Evolutionary conservation across 2,797 vertebrate species (phyloP).

Genomic region (Rachycentron canadum): DNA sequence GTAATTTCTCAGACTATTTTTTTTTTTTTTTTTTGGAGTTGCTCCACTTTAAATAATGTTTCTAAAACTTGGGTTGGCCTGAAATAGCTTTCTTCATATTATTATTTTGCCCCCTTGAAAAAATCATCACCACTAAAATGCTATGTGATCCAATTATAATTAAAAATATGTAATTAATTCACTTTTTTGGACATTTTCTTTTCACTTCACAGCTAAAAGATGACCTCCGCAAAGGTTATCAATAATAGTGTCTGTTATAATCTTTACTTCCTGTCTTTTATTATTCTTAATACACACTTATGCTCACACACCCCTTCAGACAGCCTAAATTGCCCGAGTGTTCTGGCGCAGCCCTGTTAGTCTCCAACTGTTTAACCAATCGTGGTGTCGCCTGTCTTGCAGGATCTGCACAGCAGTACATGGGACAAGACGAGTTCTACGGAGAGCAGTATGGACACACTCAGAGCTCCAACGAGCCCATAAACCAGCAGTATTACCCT

Average conservation of each 20-base stretch:
- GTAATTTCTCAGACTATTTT: slow-evolving; percentile 42
- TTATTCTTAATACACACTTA: slow-evolving; percentile 7
- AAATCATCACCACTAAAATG: slow-evolving; percentile 15
- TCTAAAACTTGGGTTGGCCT: slow-evolving; percentile 19
- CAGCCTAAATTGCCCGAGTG: slow-evolving; percentile 3
- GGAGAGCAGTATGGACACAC: slow-evolving; percentile 94
- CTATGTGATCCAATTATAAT: background rate
- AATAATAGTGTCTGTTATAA: background rate
- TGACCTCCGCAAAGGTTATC: background rate
- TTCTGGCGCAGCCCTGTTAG: slow-evolving; percentile 44
- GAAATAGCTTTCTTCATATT: slow-evolving; percentile 6
- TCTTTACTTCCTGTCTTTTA: slow-evolving; percentile 20
- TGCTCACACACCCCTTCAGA: slow-evolving; percentile 5
- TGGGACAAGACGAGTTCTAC: slow-evolving; percentile 96
- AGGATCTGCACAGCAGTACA: slow-evolving; percentile 95
- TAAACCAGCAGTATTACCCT: slow-evolving; percentile 95
- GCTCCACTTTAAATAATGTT: slow-evolving; percentile 29
- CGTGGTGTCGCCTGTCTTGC: slow-evolving; percentile 82
- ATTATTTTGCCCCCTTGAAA: slow-evolving; percentile 7
- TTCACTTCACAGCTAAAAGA: background rate
- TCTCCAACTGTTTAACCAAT: slow-evolving; percentile 74
- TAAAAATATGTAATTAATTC: background rate
- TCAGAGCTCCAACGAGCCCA: slow-evolving; percentile 92
- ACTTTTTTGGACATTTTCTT: background rate
- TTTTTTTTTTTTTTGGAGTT: slow-evolving; percentile 34